These are phyloP conservation scores for Arremon brunneinucha DNA, from an alignment of 2,797 vertebrate genomes.

Conservation along the genomic window DNA sequence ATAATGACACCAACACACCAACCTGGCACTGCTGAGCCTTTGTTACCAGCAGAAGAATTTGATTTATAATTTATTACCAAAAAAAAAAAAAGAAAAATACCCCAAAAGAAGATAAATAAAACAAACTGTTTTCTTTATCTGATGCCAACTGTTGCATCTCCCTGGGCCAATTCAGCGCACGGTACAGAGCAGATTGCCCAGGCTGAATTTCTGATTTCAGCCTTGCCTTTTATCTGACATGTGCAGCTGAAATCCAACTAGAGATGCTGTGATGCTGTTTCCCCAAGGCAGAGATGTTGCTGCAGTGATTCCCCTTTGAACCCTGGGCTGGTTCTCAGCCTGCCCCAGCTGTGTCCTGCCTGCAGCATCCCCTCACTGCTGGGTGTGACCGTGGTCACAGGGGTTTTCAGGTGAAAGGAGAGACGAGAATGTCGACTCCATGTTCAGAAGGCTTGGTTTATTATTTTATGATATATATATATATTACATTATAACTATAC, in stretches of 20 bases:
- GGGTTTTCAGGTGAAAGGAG: no score
- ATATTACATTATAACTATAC: no score
- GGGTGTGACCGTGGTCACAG: neutral
- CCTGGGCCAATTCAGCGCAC: neutral
- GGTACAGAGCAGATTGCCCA: conserved; percentile 7
- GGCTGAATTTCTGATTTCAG: conserved; percentile 45
- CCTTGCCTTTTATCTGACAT: conserved; percentile 31
- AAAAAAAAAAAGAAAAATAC: neutral
- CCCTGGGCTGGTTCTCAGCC: conserved; percentile 20
- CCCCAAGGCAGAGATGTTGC: conserved; percentile 37
- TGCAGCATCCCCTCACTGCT: neutral
- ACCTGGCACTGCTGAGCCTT: neutral
- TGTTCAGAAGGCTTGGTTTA: no score
- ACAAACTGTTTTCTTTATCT: neutral
- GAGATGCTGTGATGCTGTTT: neutral
- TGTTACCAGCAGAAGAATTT: neutral
- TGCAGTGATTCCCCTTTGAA: conserved; percentile 28
- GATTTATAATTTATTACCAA: neutral
- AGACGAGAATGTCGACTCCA: no score
- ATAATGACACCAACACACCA: neutral
- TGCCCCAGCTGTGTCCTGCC: neutral
- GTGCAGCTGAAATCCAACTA: conserved; percentile 49
- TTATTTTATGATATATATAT: no score
- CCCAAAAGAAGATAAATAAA: neutral
- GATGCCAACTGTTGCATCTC: conserved; percentile 28